Evolutionary conservation across 1,140 invertebrate genomes (phyloP).

Genomic region (Coptotermes formosanus): DNA sequence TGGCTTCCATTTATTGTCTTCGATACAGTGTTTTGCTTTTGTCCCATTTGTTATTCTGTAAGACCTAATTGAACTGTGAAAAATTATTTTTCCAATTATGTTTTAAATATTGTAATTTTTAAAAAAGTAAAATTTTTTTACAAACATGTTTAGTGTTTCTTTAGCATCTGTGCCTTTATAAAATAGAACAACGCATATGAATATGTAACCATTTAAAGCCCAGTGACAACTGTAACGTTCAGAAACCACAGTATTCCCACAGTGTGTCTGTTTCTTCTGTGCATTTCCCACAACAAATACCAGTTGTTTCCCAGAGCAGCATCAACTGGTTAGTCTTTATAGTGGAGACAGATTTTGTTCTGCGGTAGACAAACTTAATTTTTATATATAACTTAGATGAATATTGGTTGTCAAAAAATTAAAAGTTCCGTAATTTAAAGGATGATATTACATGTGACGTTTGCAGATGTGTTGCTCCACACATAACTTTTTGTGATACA

Average conservation of each 20-base stretch:
- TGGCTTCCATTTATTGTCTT: not conserved
- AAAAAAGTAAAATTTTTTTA: not conserved
- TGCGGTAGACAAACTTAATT: too few species aligned
- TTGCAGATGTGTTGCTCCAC: not conserved
- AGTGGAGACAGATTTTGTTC: too few species aligned
- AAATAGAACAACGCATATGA: not conserved
- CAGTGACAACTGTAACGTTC: too few species aligned
- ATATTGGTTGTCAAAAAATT: too few species aligned
- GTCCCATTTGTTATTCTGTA: not conserved
- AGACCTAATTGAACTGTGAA: not conserved
- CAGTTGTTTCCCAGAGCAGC: too few species aligned
- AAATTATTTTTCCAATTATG: not conserved
- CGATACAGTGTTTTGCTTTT: not conserved
- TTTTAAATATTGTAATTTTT: not conserved
- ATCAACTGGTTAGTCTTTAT: too few species aligned
- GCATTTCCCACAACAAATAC: too few species aligned
- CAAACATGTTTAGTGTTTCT: not conserved
- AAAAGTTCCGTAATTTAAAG: not conserved
- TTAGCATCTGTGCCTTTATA: slow-evolving; percentile 11
- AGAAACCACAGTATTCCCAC: too few species aligned
- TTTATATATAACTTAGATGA: too few species aligned
- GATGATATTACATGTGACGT: not conserved
- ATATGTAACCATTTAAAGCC: too few species aligned
- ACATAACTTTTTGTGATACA: not conserved
- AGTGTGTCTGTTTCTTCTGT: too few species aligned